Evolutionary conservation across 2,888 invertebrate species (phyloP), one percentile per base, ranked within the genome.

Genomic region (Camptogramma bilineatum): DNA sequence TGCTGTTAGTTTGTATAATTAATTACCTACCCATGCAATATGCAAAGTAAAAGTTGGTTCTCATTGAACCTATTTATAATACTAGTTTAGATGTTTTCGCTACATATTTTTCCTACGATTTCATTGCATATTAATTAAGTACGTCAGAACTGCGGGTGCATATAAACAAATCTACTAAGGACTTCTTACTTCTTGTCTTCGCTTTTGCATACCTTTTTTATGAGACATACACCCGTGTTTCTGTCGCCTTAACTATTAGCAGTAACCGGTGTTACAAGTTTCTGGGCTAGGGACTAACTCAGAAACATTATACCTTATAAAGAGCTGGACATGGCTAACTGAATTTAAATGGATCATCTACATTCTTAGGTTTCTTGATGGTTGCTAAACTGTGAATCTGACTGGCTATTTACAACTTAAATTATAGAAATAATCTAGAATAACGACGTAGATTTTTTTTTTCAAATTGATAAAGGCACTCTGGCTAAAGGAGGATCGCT

Each of bases 211-310:
- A 4, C 34, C 13, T 39, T 13, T 31, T 39, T 39, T 39, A 39
- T 0, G 28, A 39, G 3, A 10, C 13, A 39, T 39, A 39, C 4
- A 39, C 34, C 34, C 13, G 34, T 39, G 34, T 39, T 39, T 39
- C 34, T 39, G 13, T 39, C 9, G 10, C 10, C 13, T 2, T 13
- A 39, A 39, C 34, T 39, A 72, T 76, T 73, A 76, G 75, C 73
- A 68, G 59, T 71, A 78, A 85, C 86, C 81, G 80, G 86, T 83
- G 71, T 51, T 70, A 56, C 84, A 59, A 69, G 86, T 84, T 85
- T 78, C 67, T 46, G 68, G 68, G n/a, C n/a, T n/a, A n/a, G n/a
- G n/a, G n/a, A n/a, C n/a, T n/a, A n/a, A 64, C 63, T 50, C 24
- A 8, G 71, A 62, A 62, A 70, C 70, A 72, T 75, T 71, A 74